phyloP scores from a whole-genome alignment of 2,888 invertebrate species.

The Microdon myrmicae region DNA sequence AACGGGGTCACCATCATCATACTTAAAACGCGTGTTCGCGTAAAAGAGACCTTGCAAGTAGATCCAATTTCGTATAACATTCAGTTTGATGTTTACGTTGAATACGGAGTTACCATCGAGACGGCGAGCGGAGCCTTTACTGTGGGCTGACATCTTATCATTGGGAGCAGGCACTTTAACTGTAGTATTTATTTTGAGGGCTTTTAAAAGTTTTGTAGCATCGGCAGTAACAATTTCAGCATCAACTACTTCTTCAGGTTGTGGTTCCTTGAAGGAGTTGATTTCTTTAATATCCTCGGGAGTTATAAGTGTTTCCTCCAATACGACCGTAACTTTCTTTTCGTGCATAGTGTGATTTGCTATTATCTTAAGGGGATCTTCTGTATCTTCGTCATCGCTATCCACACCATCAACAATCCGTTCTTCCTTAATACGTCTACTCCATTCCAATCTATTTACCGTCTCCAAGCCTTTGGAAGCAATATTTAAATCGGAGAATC shows the following conservation, averaged over 20 bases:
- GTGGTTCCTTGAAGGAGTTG: conserved; percentile 54
- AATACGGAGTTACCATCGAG: too few species aligned
- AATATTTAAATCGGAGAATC: conserved; percentile 64
- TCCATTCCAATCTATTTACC: conserved; percentile 63
- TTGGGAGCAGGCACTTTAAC: background rate
- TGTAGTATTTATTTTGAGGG: conserved; percentile 36
- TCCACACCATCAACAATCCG: conserved; percentile 58
- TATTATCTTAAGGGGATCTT: conserved; percentile 62
- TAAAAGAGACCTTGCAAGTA: too few species aligned
- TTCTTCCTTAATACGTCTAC: conserved; percentile 51
- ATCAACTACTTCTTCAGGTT: conserved; percentile 21
- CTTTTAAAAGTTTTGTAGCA: conserved; percentile 49
- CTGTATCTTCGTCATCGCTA: conserved; percentile 64
- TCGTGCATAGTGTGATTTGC: conserved; percentile 62
- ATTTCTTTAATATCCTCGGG: conserved; percentile 62
- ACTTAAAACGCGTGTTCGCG: too few species aligned
- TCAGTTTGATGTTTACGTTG: too few species aligned
- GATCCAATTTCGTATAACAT: too few species aligned
- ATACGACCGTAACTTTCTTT: conserved; percentile 57
- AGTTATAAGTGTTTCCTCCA: conserved; percentile 59
- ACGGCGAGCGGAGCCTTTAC: too few species aligned
- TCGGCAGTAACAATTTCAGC: conserved; percentile 57
- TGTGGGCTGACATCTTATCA: too few species aligned
- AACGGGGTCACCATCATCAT: too few species aligned
- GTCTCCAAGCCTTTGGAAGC: conserved; percentile 57